A percentile compares a stretch with the other conserved stretches of the same genome.
Evolutionary conservation across 2,888 invertebrate genomes (phyloP).

Genomic region (Trissonchulus sp.): DNA sequence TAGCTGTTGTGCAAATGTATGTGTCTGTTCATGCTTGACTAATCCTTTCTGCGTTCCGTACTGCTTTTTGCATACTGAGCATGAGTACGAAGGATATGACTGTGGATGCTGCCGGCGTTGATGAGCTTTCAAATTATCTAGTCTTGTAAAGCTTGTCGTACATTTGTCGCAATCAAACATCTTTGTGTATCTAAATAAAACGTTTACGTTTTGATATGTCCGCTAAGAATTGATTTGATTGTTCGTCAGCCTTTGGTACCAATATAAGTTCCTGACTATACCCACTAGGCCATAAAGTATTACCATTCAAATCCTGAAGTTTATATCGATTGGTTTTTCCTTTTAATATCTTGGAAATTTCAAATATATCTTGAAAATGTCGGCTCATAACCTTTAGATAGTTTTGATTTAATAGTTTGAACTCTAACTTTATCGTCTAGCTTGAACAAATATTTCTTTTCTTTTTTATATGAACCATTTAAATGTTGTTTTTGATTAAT

Average conservation of each 20-base stretch:
- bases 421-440: conserved; percentile 3
- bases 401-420: not conserved
- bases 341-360: not conserved
- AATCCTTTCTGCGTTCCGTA: not conserved
- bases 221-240: not conserved
- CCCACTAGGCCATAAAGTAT: not conserved
- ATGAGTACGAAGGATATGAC: not conserved
- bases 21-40: not conserved
- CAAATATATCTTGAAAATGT: not conserved
- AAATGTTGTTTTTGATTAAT: not conserved
- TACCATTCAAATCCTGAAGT: not conserved
- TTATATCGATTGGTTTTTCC: not conserved
- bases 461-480: no score
- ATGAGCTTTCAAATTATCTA: no score
- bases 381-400: not conserved
- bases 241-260: not conserved
- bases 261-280: not conserved
- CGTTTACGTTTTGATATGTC: not conserved
- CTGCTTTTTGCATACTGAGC: not conserved
- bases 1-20: not conserved
- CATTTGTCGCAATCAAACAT: not conserved
- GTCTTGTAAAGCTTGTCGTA: not conserved
- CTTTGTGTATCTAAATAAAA: not conserved
- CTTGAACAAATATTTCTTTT: no score
- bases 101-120: no score